phyloP scores from a whole-genome alignment of 2,113 vertebrate species.

The Irena cyanogastra region DNA sequence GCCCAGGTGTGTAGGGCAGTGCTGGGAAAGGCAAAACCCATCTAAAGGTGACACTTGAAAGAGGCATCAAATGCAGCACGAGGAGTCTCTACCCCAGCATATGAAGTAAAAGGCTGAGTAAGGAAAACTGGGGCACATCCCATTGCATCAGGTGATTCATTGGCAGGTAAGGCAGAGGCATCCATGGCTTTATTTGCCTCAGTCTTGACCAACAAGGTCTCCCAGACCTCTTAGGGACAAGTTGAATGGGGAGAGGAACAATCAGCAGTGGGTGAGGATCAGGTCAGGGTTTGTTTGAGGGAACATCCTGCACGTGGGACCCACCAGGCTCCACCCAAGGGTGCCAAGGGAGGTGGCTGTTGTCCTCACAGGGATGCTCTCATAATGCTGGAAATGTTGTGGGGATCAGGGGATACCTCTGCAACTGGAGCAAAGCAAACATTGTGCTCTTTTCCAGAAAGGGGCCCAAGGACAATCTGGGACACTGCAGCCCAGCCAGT shows the following conservation, averaged over 20 bases:
- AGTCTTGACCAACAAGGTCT: background rate
- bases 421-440: background rate
- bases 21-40: background rate
- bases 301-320: rapidly evolving
- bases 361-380: background rate
- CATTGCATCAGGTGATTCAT: background rate
- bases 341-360: background rate
- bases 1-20: background rate
- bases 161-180: background rate
- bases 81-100: background rate
- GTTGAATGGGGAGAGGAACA: background rate
- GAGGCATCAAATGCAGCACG: rapidly evolving
- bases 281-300: background rate
- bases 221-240: background rate
- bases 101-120: background rate
- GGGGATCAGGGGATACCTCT: background rate
- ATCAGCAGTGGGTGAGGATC: background rate
- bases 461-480: background rate
- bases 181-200: background rate
- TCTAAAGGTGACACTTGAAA: background rate
- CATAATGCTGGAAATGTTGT: background rate
- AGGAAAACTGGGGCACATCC: background rate
- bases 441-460: background rate
- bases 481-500: background rate
- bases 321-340: background rate